Conservation (phyloP, 2,113 vertebrate genomes). For the Centropus unirufus region DNA sequence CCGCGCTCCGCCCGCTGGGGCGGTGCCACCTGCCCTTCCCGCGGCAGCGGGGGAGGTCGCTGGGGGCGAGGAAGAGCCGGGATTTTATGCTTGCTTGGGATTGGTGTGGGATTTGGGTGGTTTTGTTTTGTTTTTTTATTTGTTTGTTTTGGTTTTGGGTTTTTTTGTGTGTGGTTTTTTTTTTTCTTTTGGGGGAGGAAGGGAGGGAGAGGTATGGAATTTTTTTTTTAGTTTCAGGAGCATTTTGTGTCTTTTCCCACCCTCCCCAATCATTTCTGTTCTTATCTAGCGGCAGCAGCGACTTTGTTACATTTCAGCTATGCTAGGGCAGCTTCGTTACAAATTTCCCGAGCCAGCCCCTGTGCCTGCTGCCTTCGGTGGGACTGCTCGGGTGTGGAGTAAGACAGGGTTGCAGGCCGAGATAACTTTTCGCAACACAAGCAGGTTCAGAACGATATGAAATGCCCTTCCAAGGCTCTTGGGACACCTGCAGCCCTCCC, state of each 20-base stretch:
- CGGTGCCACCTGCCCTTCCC: background rate
- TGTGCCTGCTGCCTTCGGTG: background rate
- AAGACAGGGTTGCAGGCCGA: no score
- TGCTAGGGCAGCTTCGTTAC: background rate
- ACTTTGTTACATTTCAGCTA: background rate
- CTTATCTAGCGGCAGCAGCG: background rate
- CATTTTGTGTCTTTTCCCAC: no score
- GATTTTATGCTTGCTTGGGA: background rate
- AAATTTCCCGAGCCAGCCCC: background rate
- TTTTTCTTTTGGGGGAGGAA: no score
- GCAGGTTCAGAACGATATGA: background rate
- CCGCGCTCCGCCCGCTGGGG: background rate
- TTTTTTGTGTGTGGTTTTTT: background rate
- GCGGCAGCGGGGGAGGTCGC: accelerated
- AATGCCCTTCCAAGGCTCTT: background rate
- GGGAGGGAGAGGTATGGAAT: no score
- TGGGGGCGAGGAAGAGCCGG: accelerated
- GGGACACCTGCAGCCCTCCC: background rate
- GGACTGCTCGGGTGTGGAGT: background rate
- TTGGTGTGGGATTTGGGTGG: background rate
- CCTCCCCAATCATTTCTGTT: background rate
- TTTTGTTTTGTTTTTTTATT: no score
- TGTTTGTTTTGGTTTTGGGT: no score
- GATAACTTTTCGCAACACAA: background rate
- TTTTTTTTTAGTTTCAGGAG: background rate